Conservation (phyloP, 2,113 vertebrate genomes). For the Condylura cristata region DNA sequence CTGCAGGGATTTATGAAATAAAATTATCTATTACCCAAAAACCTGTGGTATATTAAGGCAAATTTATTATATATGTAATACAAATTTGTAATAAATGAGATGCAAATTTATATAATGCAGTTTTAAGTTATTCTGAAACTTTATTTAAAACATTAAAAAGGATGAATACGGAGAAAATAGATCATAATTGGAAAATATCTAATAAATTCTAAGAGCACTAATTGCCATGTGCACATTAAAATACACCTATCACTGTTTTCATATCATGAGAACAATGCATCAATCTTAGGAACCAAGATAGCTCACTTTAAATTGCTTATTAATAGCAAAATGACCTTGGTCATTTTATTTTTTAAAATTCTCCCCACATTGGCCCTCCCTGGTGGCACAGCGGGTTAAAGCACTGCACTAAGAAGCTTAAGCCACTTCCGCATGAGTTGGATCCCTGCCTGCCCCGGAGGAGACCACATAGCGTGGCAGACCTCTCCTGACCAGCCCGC, state of each 20-base stretch:
- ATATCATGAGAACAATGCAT: neutral
- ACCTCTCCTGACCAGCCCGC: too few relatives aligned
- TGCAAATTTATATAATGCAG: neutral
- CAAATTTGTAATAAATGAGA: neutral
- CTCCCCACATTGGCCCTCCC: too few relatives aligned
- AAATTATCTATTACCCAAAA: neutral
- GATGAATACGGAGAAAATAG: neutral
- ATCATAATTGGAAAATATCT: neutral
- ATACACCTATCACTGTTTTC: neutral
- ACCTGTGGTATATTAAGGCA: neutral
- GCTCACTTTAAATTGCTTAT: neutral
- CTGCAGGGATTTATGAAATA: neutral
- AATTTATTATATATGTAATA: neutral
- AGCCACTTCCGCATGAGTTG: too few relatives aligned
- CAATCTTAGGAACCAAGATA: neutral
- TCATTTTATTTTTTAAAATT: slow-evolving; percentile 14
- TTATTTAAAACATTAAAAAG: neutral
- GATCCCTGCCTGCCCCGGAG: too few relatives aligned
- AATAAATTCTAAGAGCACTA: neutral
- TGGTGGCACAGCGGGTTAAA: too few relatives aligned
- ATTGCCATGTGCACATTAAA: neutral
- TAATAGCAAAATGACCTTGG: neutral
- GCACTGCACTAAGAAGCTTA: too few relatives aligned
- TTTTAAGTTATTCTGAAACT: neutral
- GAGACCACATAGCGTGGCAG: too few relatives aligned